Base-by-base conservation (phyloP, 2,888 invertebrate genomes). In the Cerastis rubricosa region DNA sequence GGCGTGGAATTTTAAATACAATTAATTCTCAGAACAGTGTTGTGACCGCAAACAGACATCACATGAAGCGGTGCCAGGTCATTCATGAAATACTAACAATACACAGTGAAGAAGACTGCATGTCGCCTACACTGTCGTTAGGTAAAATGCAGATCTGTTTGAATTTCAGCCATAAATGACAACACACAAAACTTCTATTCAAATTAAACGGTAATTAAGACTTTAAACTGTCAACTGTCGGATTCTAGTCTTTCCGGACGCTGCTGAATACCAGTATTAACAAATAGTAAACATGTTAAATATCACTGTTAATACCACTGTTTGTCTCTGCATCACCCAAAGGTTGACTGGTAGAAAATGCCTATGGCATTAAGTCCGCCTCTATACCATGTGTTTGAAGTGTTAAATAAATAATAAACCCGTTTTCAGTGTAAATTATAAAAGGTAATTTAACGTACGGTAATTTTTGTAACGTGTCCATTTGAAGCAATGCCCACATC, bases 1-100 rank as follows among this genome's bases (percentile, higher is more conserved):
- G 80, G 71, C 70, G 57, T 67, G 54, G 83, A 66, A 57, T 25
- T 51, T 40, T 45, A 73, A 80, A 73, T 71, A 69, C 59, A 61
- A 40, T 25, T 29, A 74, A 74, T 17, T 25, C 12, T 29, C 17
- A 65, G 29, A 47, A 22, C 64, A 82, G 43, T 66, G 47, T 63
- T 35, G 61, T 35, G n/a, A 80, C 83, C 66, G 25, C 83, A 25
- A 70, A 57, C 49, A 25, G 47, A 49, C 14, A 61, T 47, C 17
- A n/a, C 61, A 29, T 75, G 29, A 59, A 57, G 19, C 25, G 43
- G 67, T 1, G 17, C 17, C 17, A 19, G 3, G 2, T 6, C 1
- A 35, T 25, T 35, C 4, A 9, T 45, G 29, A 54, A n/a, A 49
- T 40, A 49, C 9, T 49, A 25, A 63, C 67, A 67, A 49, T 49